Evolutionary conservation across 2,888 invertebrate species (phyloP), one percentile per base, ranked within the genome.

Genomic region (Sericinus montela): DNA sequence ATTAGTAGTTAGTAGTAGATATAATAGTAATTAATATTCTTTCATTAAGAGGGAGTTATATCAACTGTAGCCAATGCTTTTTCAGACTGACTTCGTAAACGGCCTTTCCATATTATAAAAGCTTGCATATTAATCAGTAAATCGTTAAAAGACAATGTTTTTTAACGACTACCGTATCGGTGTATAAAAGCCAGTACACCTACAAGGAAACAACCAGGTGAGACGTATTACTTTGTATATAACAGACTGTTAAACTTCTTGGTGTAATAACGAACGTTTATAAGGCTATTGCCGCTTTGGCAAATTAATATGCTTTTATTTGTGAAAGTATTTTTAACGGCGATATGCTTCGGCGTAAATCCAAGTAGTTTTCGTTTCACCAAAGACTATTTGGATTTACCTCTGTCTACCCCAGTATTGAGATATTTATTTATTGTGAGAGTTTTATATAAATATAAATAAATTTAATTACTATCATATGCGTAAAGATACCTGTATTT

Each of bases 121-220:
- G 32, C 6, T 32, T n/a, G 37, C 37, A 38, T 39, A 44, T 10
- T 39, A 39, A 44, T 48, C 37, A 44, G 39, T 34, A 23, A 28
- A 38, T 28, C 34, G 34, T 23, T 15, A 38, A 30, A 11, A 32
- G 10, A 8, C 15, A 15, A 15, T 30, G 41, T 42, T 47, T 40
- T 37, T 42, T 30, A 30, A 11, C 13, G 9, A 9, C 9, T 30
- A 19, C 30, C 37, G 29, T 48, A 48, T 42, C 37, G 30, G 37
- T 30, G n/a, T 30, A 19, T 16, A 37, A 37, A 15, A 44, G 34
- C 35, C 34, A 25, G 43, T 25, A 23, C 30, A 15, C 23, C 32
- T 32, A 43, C 32, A 38, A 14, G 38, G 38, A 11, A 38, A 38
- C 38, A 7, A 13, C 7, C 32, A 19, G 1, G 13, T 2, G 16